Evolutionary conservation across 2,113 vertebrate species (phyloP).

Genomic region (Forbesichthys papilliferus): DNA sequence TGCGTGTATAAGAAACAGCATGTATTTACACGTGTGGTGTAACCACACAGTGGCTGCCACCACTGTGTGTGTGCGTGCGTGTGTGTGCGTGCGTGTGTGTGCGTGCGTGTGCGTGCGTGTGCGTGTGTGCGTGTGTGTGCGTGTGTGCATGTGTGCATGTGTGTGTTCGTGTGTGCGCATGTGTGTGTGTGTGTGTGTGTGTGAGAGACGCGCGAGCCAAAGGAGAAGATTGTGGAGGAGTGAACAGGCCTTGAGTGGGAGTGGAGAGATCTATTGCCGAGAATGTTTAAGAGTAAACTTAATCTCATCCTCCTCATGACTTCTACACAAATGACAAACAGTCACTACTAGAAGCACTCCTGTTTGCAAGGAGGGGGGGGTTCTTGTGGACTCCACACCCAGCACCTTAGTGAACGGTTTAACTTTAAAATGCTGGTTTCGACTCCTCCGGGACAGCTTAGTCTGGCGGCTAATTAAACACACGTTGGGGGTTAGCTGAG

Average conservation of each 20-base stretch:
- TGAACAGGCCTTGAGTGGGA: slow-evolving; percentile 8
- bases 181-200: background rate
- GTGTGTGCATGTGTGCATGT: too few species aligned
- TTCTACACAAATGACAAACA: slow-evolving; percentile 4
- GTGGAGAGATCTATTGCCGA: slow-evolving; percentile 14
- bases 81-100: too few species aligned
- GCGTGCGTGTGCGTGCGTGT: too few species aligned
- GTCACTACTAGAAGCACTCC: slow-evolving; percentile 13
- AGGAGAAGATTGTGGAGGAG: slow-evolving; percentile 18
- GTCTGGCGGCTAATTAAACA: background rate
- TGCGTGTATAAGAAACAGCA: too few species aligned
- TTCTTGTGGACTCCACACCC: slow-evolving; percentile 3
- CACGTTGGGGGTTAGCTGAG: background rate
- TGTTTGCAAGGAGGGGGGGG: slow-evolving; percentile 10
- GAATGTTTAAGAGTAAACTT: slow-evolving; percentile 13
- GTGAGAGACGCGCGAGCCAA: slow-evolving; percentile 26
- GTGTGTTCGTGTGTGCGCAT: too few species aligned
- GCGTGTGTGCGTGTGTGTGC: too few species aligned
- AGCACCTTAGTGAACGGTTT: too few species aligned
- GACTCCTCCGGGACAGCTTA: background rate
- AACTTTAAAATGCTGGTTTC: too few species aligned
- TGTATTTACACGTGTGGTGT: too few species aligned
- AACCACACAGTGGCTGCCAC: too few species aligned
- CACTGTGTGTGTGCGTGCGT: too few species aligned
- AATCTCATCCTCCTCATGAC: slow-evolving; percentile 23